Percentiles rank a stretch among this genome's conserved stretches.
Conservation (phyloP, 2,113 vertebrate species). For the Syngnathus typhle region DNA sequence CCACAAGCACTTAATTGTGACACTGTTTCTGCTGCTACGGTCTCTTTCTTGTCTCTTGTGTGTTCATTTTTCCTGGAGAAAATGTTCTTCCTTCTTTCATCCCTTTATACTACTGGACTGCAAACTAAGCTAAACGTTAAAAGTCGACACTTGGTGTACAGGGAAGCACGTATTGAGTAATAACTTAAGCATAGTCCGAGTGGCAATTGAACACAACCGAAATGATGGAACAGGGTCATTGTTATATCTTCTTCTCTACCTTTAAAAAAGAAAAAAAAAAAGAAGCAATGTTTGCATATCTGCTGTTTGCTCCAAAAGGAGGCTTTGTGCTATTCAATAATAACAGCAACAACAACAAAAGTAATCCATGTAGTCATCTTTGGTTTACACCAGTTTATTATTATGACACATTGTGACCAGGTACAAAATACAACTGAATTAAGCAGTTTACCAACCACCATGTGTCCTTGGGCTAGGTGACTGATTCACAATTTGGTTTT, state of each 20-base stretch:
- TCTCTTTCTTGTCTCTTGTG: conserved; percentile 25
- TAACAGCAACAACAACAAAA: conserved; percentile 46
- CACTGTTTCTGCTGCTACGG: conserved; percentile 25
- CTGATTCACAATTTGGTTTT: no score
- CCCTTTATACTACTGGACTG: conserved; percentile 21
- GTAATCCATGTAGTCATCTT: conserved; percentile 24
- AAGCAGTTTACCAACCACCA: conserved; percentile 67
- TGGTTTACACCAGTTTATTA: conserved; percentile 71
- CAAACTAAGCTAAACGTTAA: conserved; percentile 31
- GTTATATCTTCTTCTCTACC: conserved; percentile 26
- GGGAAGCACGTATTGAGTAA: conserved; percentile 12
- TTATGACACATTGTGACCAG: conserved; percentile 69
- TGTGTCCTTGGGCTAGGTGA: conserved; percentile 59
- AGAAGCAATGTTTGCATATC: conserved; percentile 42
- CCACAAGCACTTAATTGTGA: conserved; percentile 45
- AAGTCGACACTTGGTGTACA: conserved; percentile 16
- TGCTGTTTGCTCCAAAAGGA: conserved; percentile 36
- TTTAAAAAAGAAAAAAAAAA: not conserved
- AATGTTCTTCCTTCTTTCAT: conserved; percentile 41
- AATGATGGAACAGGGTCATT: conserved; percentile 8
- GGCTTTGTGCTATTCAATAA: conserved; percentile 54
- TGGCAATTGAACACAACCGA: conserved; percentile 38
- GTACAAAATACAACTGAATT: conserved; percentile 77
- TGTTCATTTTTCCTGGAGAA: conserved; percentile 14
- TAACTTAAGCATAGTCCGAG: conserved; percentile 21